Conservation (phyloP, 2,113 vertebrate genomes). For the Pipra filicauda region DNA sequence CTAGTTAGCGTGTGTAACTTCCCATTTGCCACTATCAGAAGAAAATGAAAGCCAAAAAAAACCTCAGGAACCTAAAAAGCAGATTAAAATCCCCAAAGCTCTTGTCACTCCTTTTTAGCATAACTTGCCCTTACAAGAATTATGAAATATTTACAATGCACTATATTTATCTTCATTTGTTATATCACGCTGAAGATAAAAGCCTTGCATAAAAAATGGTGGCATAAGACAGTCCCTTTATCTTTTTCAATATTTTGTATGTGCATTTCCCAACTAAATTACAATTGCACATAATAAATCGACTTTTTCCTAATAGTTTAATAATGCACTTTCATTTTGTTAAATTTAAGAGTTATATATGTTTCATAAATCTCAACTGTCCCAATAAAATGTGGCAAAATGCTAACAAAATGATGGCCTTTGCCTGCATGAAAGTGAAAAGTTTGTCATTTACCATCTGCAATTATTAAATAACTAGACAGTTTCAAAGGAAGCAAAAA, state of each 20-base stretch:
- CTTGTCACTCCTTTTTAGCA: constrained; percentile 36
- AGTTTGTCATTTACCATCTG: background rate
- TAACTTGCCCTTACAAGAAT: constrained; percentile 1
- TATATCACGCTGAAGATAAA: constrained; percentile 42
- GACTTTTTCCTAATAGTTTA: background rate
- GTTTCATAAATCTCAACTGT: background rate
- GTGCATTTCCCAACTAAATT: background rate
- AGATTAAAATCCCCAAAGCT: constrained; percentile 38
- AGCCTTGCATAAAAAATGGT: constrained; percentile 32
- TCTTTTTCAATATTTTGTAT: constrained; percentile 19
- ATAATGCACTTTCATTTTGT: constrained; percentile 40
- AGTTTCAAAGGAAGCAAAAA: background rate
- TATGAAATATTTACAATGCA: constrained; percentile 51
- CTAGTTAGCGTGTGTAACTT: background rate
- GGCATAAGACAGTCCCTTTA: background rate
- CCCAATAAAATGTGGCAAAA: background rate
- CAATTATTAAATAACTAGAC: background rate
- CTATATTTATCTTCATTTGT: constrained; percentile 48
- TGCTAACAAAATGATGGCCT: background rate
- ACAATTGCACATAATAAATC: constrained; percentile 25
- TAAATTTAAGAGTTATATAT: constrained; percentile 7
- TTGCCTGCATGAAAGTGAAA: background rate
- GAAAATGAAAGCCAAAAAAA: background rate
- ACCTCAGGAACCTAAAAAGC: background rate
- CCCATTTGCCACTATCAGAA: background rate